These are phyloP conservation scores for Aphelinus certus DNA, from an alignment of 1,140 invertebrate species.

Conservation along the genomic window DNA sequence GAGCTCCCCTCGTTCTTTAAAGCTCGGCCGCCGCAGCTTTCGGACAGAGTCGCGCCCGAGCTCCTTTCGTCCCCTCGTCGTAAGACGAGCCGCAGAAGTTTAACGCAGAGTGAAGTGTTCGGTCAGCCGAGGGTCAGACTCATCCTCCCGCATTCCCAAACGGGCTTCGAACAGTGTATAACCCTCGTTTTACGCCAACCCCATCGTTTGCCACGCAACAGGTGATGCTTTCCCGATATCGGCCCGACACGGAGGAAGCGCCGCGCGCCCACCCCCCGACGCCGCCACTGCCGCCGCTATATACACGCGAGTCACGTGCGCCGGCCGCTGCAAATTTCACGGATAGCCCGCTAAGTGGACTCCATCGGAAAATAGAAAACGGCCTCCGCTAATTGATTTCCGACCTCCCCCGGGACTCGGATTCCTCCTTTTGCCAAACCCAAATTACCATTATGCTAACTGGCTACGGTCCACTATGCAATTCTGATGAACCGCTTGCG, in stretches of 20 bases:
- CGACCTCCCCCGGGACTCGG: slow-evolving; percentile 18
- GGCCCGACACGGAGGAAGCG: slow-evolving; percentile 49
- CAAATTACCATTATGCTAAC: slow-evolving; percentile 5
- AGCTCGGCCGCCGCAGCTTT: not conserved
- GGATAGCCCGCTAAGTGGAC: slow-evolving; percentile 14
- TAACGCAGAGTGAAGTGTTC: not conserved
- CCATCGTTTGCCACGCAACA: slow-evolving; percentile 64
- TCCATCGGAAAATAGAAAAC: slow-evolving; percentile 36
- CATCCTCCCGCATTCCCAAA: slow-evolving; percentile 57
- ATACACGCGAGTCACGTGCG: slow-evolving; percentile 23
- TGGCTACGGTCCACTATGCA: not conserved
- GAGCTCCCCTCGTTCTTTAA: slow-evolving; percentile 18
- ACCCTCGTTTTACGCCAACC: slow-evolving; percentile 59
- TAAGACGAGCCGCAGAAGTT: too few species aligned
- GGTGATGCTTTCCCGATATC: slow-evolving; percentile 67
- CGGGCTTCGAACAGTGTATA: slow-evolving; percentile 60
- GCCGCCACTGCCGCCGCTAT: slow-evolving; percentile 32
- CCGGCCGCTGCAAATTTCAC: slow-evolving; percentile 11
- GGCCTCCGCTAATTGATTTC: slow-evolving; percentile 28
- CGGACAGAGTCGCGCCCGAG: too few species aligned
- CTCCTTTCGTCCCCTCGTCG: too few species aligned
- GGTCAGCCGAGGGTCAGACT: slow-evolving; percentile 51
- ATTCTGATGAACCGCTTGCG: too few species aligned
- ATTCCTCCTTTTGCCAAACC: slow-evolving; percentile 4
- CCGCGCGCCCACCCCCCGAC: slow-evolving; percentile 51